phyloP scores from a whole-genome alignment of 2,797 vertebrate species.

The Acropternis orthonyx region DNA sequence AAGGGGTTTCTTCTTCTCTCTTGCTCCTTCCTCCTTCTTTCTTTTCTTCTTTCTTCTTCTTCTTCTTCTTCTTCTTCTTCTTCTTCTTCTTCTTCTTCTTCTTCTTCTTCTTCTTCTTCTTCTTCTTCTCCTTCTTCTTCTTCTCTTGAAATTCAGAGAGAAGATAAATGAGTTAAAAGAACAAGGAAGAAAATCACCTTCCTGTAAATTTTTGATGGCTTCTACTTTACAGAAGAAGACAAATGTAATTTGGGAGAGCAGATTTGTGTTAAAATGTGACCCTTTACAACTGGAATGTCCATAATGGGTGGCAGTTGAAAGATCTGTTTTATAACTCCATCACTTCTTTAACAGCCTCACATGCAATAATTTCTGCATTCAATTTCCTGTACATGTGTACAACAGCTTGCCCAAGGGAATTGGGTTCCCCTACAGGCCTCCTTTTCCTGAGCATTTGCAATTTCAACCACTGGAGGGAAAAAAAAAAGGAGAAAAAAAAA shows the following conservation, averaged over 20 bases:
- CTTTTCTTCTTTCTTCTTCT: not conserved
- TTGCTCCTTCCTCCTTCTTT: not conserved
- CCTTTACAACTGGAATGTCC: conserved; percentile 53
- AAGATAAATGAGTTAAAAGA: conserved; percentile 8
- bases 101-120: not conserved
- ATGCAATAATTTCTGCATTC: conserved; percentile 70
- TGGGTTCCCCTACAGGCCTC: not conserved
- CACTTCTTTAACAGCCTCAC: conserved; percentile 61
- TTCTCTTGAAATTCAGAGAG: not conserved
- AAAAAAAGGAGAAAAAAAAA: not conserved
- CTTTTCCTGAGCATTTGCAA: not conserved
- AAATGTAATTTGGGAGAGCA: conserved; percentile 46
- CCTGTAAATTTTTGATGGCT: not conserved
- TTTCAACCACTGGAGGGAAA: not conserved
- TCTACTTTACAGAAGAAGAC: conserved; percentile 41
- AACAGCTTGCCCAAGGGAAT: conserved; percentile 52
- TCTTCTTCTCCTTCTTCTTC: not conserved
- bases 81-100: too few relatives aligned
- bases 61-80: not conserved
- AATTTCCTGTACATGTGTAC: conserved; percentile 75
- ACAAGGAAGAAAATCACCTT: not conserved
- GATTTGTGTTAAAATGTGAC: conserved; percentile 57
- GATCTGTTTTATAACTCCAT: conserved; percentile 70
- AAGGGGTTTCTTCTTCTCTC: not conserved
- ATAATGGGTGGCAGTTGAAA: conserved; percentile 66